These are phyloP conservation scores for Drosophila siamana DNA, from an alignment of 2,888 invertebrate species.

Conservation along the genomic window DNA sequence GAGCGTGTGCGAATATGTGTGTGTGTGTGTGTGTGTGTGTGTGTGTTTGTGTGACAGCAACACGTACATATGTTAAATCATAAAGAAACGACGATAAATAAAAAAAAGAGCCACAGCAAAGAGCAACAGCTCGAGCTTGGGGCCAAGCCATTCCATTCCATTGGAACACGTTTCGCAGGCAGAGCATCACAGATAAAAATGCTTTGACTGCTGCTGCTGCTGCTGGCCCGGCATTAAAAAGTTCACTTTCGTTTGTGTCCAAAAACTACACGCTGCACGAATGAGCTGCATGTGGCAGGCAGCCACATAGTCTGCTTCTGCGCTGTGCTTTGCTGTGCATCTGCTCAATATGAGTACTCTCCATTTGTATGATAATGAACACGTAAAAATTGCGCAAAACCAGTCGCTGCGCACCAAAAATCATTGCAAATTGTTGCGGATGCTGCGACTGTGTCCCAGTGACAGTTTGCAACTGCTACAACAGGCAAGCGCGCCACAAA, in stretches of 20 bases:
- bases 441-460: slow-evolving; percentile 40
- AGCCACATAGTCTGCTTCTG: too few species aligned
- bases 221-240: slow-evolving; percentile 68
- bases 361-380: slow-evolving; percentile 74
- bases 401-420: slow-evolving; percentile 72
- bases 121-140: slow-evolving; percentile 21
- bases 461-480: slow-evolving; percentile 8
- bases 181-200: slow-evolving; percentile 58
- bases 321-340: slow-evolving; percentile 14
- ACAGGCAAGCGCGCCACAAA: not conserved
- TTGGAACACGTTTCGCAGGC: slow-evolving; percentile 74
- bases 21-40: slow-evolving; percentile 29
- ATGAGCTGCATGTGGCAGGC: slow-evolving; percentile 31
- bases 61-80: slow-evolving; percentile 79
- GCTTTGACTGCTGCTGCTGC: slow-evolving; percentile 60
- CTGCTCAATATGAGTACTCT: slow-evolving; percentile 46
- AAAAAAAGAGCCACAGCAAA: slow-evolving; percentile 46
- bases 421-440: slow-evolving; percentile 75
- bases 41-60: slow-evolving; percentile 63
- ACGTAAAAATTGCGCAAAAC: slow-evolving; percentile 74
- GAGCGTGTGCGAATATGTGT: slow-evolving; percentile 40
- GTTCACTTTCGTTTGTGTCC: slow-evolving; percentile 80
- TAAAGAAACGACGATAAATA: slow-evolving; percentile 75
- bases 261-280: slow-evolving; percentile 55
- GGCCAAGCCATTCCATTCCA: slow-evolving; percentile 51